Percentiles rank a stretch among this genome's conserved stretches.
phyloP scores from a whole-genome alignment of 2,113 vertebrate species.

The Rhadina sibilatrix region DNA sequence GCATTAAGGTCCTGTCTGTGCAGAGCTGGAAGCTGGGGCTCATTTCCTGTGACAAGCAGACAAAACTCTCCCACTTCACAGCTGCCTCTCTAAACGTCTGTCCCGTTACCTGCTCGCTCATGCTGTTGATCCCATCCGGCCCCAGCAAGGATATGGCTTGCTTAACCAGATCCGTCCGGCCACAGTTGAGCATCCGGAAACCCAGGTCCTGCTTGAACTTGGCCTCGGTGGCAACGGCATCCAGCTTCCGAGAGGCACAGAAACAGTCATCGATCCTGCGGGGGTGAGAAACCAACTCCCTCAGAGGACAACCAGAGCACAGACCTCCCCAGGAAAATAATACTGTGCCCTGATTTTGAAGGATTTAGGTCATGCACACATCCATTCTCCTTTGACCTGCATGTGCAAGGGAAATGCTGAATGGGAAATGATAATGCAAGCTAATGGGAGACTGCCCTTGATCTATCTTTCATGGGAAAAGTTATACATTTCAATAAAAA shows the following conservation, averaged over 20 bases:
- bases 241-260: constrained; percentile 93
- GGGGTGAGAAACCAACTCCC: not conserved
- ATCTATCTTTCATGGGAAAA: not conserved
- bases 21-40: not conserved
- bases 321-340: not conserved
- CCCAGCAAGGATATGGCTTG: constrained; percentile 94
- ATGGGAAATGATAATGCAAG: not conserved
- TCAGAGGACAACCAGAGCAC: not conserved
- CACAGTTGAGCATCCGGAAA: constrained; percentile 99
- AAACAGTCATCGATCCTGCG: constrained; percentile 95
- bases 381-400: constrained; percentile 28
- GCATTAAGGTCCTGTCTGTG: not conserved
- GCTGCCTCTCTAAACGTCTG: not conserved
- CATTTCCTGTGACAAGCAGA: not conserved
- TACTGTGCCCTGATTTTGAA: not conserved
- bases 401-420: not conserved
- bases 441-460: constrained; percentile 34
- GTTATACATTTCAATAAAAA: not conserved
- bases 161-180: constrained; percentile 94
- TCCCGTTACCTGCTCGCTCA: constrained; percentile 91
- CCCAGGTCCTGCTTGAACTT: constrained; percentile 98
- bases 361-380: not conserved
- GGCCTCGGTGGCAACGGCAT: constrained; percentile 92
- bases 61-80: not conserved
- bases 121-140: constrained; percentile 94